Evolutionary conservation across 1,140 invertebrate genomes (phyloP), one percentile per base, ranked within the genome.

Genomic region (Drosophila ercepeae): DNA sequence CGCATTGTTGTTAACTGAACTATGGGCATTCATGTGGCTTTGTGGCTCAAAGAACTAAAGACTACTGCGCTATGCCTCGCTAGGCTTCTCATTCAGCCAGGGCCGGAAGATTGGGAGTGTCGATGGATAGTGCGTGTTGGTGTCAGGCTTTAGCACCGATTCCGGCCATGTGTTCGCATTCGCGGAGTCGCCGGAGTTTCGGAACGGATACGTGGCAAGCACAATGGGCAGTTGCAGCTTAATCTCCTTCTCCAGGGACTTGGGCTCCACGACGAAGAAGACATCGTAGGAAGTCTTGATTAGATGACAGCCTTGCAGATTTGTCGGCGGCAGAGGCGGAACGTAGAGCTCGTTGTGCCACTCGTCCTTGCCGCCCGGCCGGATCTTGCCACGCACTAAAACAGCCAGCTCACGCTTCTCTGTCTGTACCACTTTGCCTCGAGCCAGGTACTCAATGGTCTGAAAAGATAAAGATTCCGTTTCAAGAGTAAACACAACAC

Each of bases 221-320:
- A 98, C 94, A 63, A 98, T 97, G 16, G 97, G 97, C 89, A 98
- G 93, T 91, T 98, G 97, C 2, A 98, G 92, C 91, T 98, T 98
- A 23, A 98, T 95, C 79, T 97, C 95, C 91, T 98, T 98, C 89
- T 98, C 97, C 83, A 97, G 92, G 68, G 96, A 97, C 92, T 97
- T 97, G 61, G 97, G 97, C 86, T 95, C 95, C 77, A 98, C 95
- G 60, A 97, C 95, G 90, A 98, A 98, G 92, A 97, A 97, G 45
- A 99, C 96, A 91, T 98, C 97, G 91, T 99, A 99, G 76, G 97
- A 95, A 65, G 99, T 97, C 89, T 96, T 95, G 77, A 99, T 99
- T 60, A 99, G 94, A 91, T 98, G 96, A 91, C 98, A 99, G 34
- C 97, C 98, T 65, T 97, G 93, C n/a, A 99, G 93, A 93, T 98